These are phyloP conservation scores for Drosophila barbarae DNA, from an alignment of 2,888 invertebrate species.

Conservation along the genomic window DNA sequence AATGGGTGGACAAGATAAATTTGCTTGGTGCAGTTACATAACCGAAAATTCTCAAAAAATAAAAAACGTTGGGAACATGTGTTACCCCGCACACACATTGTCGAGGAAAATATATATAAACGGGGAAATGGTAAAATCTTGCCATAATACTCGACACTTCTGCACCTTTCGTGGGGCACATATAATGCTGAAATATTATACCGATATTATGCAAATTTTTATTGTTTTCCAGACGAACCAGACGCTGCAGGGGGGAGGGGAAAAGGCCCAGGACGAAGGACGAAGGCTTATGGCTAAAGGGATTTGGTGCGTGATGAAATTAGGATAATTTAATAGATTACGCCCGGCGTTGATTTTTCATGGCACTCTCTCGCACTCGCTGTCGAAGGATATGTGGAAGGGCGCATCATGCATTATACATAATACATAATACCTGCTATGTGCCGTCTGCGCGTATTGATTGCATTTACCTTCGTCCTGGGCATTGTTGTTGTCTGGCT, in stretches of 20 bases:
- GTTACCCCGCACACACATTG: constrained; percentile 41
- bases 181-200: constrained; percentile 76
- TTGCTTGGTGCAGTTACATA: constrained; percentile 33
- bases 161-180: constrained; percentile 57
- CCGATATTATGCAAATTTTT: constrained; percentile 77
- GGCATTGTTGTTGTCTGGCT: constrained; percentile 66
- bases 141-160: constrained; percentile 63
- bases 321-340: constrained; percentile 76
- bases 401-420: constrained; percentile 59
- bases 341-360: constrained; percentile 70
- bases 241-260: constrained; percentile 4
- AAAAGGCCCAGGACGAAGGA: constrained; percentile 16
- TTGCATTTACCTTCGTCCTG: constrained; percentile 63
- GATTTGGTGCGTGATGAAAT: constrained; percentile 74
- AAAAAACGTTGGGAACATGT: constrained; percentile 53
- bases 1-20: constrained; percentile 36
- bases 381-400: neutral
- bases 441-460: constrained; percentile 70
- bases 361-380: constrained; percentile 29
- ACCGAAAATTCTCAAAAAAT: constrained; percentile 7
- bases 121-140: constrained; percentile 25
- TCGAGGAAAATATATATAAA: neutral
- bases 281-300: constrained; percentile 57
- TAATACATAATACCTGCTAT: constrained; percentile 65
- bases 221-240: constrained; percentile 66